Conservation (phyloP, 2,113 vertebrate species). For the Apodemus speciosus region DNA sequence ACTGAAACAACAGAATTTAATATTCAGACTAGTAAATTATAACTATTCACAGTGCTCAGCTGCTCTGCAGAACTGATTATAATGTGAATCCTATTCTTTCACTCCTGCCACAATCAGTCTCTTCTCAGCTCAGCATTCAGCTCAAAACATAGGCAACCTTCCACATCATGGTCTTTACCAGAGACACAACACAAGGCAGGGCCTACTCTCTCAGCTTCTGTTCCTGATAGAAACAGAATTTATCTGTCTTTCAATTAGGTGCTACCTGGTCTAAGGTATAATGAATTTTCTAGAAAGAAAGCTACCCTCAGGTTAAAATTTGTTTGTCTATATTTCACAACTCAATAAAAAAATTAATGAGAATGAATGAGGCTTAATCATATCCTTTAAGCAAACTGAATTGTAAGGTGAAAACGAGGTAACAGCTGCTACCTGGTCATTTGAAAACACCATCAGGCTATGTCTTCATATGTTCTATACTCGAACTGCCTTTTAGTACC, state of each 20-base stretch:
- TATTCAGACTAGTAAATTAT: constrained; percentile 84
- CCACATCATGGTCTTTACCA: background rate
- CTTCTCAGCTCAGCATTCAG: constrained; percentile 74
- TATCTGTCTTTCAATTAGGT: background rate
- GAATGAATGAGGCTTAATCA: constrained; percentile 50
- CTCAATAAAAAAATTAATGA: constrained; percentile 23
- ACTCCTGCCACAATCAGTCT: constrained; percentile 80
- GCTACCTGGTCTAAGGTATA: constrained; percentile 27
- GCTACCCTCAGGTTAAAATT: constrained; percentile 11
- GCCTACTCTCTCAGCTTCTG: constrained; percentile 45
- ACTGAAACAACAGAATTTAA: constrained; percentile 81
- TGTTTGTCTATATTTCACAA: constrained; percentile 7
- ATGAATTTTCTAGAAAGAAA: constrained; percentile 51
- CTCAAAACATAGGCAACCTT: constrained; percentile 59
- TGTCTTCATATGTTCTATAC: background rate
- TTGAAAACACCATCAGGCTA: background rate
- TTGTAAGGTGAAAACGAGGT: background rate
- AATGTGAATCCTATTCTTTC: constrained; percentile 82
- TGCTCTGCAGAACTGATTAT: constrained; percentile 84
- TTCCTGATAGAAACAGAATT: constrained; percentile 39
- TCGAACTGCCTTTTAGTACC: constrained; percentile 1
- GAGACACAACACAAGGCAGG: constrained; percentile 23
- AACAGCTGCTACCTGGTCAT: background rate
- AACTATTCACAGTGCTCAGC: constrained; percentile 85
- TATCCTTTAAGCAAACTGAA: constrained; percentile 43